Evolutionary conservation across 2,888 invertebrate species (phyloP), one percentile per base, ranked within the genome.

Genomic region (Leucophenga maculata): DNA sequence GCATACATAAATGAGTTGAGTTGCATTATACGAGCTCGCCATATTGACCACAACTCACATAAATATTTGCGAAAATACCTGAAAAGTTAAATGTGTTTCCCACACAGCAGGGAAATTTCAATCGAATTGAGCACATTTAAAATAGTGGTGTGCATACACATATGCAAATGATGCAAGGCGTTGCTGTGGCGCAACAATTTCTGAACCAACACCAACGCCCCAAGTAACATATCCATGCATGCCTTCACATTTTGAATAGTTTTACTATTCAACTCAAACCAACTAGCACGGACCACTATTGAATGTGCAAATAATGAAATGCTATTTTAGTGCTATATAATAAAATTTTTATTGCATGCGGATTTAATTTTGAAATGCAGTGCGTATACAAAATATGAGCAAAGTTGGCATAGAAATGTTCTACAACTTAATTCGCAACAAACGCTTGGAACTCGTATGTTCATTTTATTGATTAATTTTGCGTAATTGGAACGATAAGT

Each of bases 271-370:
- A 6, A 39, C 39, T 11, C 11, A 6, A 39, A 39, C 8, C 39
- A 39, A 39, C 26, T 26, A 2, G 4, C 26, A 26, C 26, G 2
- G n/a, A n/a, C n/a, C n/a, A n/a, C n/a, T n/a, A n/a, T n/a, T n/a
- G n/a, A n/a, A n/a, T n/a, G n/a, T 32, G 32, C 8, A 8, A 32
- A 32, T 32, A 32, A 32, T 32, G 3, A 39, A n/a, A 16, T 60
- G 60, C 39, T 8, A 18, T 11, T 60, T 60, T 32, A 14, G 32
- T 60, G 11, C 16, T 72, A 39, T 39, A 11, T 68, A 68, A 77
- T 72, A 78, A 69, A 72, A 70, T 60, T 70, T 70, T 75, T 75
- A 74, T 73, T 76, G 77, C 77, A 75, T 77, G 69, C 73, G 72
- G 72, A 74, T 77, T 72, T 54, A 48, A 67, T 48, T 57, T 18